Evolutionary conservation across 2,888 invertebrate genomes (phyloP).

Genomic region (Hyalella azteca): DNA sequence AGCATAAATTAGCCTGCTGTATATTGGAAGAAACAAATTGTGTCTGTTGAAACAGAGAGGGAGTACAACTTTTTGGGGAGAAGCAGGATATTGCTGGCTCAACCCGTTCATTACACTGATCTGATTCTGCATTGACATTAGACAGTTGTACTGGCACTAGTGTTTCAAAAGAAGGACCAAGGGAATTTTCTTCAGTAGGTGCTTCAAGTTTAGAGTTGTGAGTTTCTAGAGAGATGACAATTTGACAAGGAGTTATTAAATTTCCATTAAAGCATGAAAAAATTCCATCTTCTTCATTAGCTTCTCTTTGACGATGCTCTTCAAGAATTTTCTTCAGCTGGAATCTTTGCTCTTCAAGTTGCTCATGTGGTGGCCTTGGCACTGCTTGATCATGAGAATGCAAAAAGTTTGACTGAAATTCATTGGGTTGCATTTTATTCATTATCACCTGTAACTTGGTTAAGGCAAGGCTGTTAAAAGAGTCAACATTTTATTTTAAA

Average conservation of each 20-base stretch:
- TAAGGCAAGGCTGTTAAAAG: too few relatives aligned
- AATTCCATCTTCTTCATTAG: neutral
- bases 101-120: neutral
- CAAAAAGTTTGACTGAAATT: too few relatives aligned
- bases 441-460: too few relatives aligned
- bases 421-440: too few relatives aligned
- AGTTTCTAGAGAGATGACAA: neutral
- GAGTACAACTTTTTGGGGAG: too few relatives aligned
- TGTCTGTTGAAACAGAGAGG: too few relatives aligned
- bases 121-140: neutral
- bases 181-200: neutral
- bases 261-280: neutral
- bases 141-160: neutral
- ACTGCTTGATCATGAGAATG: too few relatives aligned
- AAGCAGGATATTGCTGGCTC: too few relatives aligned
- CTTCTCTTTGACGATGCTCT: neutral
- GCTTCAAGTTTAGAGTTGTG: neutral
- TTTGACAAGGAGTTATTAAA: neutral
- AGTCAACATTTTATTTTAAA: too few relatives aligned
- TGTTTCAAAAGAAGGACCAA: neutral
- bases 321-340: conserved; percentile 8
- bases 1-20: too few relatives aligned
- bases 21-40: too few relatives aligned
- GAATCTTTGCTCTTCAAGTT: neutral
- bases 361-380: conserved; percentile 11